phyloP scores from a whole-genome alignment of 2,888 invertebrate genomes.

The Thumatha senex region DNA sequence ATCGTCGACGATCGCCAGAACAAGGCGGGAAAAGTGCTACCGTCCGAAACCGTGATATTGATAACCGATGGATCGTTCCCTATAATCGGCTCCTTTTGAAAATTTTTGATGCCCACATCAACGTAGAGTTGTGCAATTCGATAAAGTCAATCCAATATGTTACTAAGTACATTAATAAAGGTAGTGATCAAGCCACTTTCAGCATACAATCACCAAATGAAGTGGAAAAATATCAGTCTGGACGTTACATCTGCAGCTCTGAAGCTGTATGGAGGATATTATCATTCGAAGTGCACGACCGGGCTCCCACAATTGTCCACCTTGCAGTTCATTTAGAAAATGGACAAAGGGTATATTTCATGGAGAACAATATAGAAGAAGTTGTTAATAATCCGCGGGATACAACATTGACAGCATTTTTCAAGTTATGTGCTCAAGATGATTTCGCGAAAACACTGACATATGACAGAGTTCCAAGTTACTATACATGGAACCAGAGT shows the following conservation, averaged over 20 bases:
- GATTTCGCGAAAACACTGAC: conserved; percentile 34
- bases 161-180: conserved; percentile 12
- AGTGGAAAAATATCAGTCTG: conserved; percentile 25
- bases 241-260: conserved; percentile 26
- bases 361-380: conserved; percentile 20
- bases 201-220: conserved; percentile 7
- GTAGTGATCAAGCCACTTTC: conserved; percentile 9
- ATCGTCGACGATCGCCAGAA: background rate
- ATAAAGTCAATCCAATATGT: background rate
- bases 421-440: conserved; percentile 35
- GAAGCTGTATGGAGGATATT: conserved; percentile 18
- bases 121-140: conserved; percentile 7
- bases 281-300: conserved; percentile 20
- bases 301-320: conserved; percentile 20
- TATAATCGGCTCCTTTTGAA: conserved; percentile 5
- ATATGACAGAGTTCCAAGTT: conserved; percentile 28
- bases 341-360: conserved; percentile 11
- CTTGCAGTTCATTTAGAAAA: conserved; percentile 10
- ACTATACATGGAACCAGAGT: conserved; percentile 23
- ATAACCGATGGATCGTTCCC: conserved; percentile 9
- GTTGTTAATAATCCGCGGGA: conserved; percentile 19
- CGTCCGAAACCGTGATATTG: background rate
- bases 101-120: conserved; percentile 4
- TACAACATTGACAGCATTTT: conserved; percentile 38
- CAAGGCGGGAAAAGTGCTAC: background rate